Evolutionary conservation across 2,888 invertebrate genomes (phyloP).

Genomic region (Athalia circularis): DNA sequence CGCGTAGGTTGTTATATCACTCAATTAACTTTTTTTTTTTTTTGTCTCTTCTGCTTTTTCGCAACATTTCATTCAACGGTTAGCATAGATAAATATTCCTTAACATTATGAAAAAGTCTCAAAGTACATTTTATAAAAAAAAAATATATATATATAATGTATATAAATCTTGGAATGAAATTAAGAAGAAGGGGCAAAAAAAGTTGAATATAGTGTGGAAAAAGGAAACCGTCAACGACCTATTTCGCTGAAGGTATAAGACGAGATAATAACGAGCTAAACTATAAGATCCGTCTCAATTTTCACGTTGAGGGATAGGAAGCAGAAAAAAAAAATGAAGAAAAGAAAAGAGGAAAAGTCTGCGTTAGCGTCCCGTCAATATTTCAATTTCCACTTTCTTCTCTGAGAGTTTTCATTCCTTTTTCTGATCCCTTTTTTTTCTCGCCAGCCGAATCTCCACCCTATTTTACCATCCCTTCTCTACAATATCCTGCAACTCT

Average conservation of each 20-base stretch:
- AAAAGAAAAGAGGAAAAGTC: neutral
- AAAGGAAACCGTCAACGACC: neutral
- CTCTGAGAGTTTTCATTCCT: slow-evolving; percentile 8
- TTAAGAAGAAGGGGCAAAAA: neutral
- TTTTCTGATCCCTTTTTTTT: neutral
- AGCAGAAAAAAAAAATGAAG: neutral
- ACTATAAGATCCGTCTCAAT: slow-evolving; percentile 6
- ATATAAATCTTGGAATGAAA: neutral
- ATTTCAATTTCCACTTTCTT: slow-evolving; percentile 35
- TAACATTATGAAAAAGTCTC: neutral
- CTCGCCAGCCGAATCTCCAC: neutral
- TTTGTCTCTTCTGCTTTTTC: neutral
- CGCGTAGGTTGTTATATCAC: neutral
- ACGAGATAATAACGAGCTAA: slow-evolving; percentile 2
- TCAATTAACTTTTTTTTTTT: neutral
- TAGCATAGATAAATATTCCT: too few species aligned
- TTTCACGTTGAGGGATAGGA: neutral
- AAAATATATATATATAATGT: neutral
- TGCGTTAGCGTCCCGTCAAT: slow-evolving; percentile 24
- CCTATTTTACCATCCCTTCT: neutral
- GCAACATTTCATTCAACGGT: neutral
- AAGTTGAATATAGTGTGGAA: neutral
- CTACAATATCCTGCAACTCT: neutral
- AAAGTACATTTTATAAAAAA: neutral
- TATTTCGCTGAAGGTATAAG: neutral